These are phyloP conservation scores for Eristalinus sepulchralis DNA, from an alignment of 2,888 invertebrate species.

Conservation along the genomic window DNA sequence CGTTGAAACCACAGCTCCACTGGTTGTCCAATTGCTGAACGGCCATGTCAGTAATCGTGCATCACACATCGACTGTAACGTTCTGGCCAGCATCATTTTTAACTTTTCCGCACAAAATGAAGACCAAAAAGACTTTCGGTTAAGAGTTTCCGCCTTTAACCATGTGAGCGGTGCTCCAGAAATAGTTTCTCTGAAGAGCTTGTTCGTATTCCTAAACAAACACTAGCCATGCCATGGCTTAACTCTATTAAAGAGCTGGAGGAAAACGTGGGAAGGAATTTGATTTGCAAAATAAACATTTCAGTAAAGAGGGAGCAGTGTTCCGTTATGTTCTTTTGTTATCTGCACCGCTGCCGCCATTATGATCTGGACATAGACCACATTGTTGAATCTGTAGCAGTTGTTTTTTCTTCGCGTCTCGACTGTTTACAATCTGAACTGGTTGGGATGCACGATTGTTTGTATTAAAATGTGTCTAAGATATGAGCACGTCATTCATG, in stretches of 20 bases:
- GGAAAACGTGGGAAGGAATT: background rate
- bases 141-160: constrained; percentile 6
- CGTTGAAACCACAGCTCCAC: no score
- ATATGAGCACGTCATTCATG: background rate
- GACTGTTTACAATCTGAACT: background rate
- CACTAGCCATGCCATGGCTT: background rate
- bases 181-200: constrained; percentile 11
- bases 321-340: background rate
- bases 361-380: background rate
- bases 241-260: constrained; percentile 7
- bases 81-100: no score
- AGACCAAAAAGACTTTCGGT: constrained; percentile 24
- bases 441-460: background rate
- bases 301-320: background rate
- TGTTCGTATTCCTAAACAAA: background rate
- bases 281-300: constrained; percentile 29
- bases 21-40: no score
- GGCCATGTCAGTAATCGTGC: no score
- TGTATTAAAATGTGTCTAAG: background rate
- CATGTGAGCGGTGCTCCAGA: constrained; percentile 3
- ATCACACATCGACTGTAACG: no score
- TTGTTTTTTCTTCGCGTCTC: background rate
- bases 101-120: no score
- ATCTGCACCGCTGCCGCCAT: background rate
- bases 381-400: background rate